A percentile compares a stretch with the other conserved stretches of the same genome.
Conservation (phyloP, 2,113 vertebrate genomes). For the Melierax canorus region DNA sequence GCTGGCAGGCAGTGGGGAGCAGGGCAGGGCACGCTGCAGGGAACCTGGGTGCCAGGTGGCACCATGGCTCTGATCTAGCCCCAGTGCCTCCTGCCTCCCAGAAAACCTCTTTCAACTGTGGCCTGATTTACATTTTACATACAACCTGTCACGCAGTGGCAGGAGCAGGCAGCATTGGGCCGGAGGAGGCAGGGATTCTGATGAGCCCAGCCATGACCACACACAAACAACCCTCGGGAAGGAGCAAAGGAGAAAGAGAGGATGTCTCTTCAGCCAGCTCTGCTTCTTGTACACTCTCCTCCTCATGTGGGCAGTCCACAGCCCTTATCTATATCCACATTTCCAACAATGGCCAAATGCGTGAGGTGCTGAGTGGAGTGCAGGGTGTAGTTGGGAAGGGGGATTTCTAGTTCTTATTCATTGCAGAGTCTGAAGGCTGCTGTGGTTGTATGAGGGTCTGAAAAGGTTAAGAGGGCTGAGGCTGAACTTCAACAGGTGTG, state of each 20-base stretch:
- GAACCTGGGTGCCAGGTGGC: background rate
- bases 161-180: background rate
- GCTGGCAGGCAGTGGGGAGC: background rate
- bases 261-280: background rate
- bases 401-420: background rate
- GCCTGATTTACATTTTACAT: rapidly evolving
- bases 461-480: background rate
- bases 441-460: background rate
- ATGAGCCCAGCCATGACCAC: background rate
- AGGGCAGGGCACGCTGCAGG: background rate
- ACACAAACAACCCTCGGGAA: rapidly evolving
- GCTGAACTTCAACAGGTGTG: background rate
- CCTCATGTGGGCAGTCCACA: background rate
- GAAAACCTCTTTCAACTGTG: background rate
- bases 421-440: background rate
- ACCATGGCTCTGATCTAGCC: background rate
- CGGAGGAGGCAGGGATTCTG: background rate
- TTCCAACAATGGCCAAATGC: background rate
- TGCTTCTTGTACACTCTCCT: background rate
- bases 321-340: background rate
- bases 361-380: too few species aligned
- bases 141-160: rapidly evolving
- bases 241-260: background rate
- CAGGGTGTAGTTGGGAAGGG: background rate
- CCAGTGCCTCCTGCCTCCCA: background rate